Evolutionary conservation across 2,888 invertebrate genomes (phyloP).

Genomic region (Gymnocheta viridis): DNA sequence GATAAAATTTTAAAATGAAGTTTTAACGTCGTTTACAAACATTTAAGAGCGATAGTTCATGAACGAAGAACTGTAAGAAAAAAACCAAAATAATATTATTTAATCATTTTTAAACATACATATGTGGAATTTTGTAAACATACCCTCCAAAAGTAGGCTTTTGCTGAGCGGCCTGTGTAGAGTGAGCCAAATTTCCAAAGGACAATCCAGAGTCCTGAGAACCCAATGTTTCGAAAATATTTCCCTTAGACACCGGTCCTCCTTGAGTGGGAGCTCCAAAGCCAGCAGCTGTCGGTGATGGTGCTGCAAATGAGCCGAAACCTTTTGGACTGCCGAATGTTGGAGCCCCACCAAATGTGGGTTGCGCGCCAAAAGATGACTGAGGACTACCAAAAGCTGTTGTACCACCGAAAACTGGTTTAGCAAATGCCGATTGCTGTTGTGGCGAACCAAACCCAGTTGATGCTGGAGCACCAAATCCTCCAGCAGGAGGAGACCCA

Average conservation of each 20-base stretch:
- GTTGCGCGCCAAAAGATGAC: constrained; percentile 79
- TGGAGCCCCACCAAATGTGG: constrained; percentile 80
- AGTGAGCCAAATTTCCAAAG: constrained; percentile 81
- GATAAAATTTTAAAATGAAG: neutral
- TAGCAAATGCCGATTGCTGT: constrained; percentile 72
- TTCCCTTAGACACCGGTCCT: constrained; percentile 73
- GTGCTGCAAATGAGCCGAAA: constrained; percentile 73
- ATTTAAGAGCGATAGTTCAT: constrained; percentile 72
- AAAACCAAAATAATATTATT: neutral
- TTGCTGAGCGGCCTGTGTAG: constrained; percentile 74
- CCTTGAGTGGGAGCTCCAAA: constrained; percentile 74
- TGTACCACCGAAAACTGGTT: constrained; percentile 72
- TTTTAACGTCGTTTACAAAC: neutral
- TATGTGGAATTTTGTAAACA: constrained; percentile 57
- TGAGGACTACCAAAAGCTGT: constrained; percentile 75
- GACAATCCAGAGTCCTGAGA: constrained; percentile 79
- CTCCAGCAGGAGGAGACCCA: constrained; percentile 72
- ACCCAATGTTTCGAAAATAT: constrained; percentile 80
- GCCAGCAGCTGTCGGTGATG: constrained; percentile 70
- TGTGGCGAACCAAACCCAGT: constrained; percentile 79
- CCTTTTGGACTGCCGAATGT: constrained; percentile 80
- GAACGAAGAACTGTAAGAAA: constrained; percentile 70
- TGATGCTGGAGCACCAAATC: constrained; percentile 58
- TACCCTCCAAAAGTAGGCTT: constrained; percentile 81
- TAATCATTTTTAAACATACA: neutral